Evolutionary conservation across 1,140 invertebrate genomes (phyloP).

Genomic region (Bacillus rossius): DNA sequence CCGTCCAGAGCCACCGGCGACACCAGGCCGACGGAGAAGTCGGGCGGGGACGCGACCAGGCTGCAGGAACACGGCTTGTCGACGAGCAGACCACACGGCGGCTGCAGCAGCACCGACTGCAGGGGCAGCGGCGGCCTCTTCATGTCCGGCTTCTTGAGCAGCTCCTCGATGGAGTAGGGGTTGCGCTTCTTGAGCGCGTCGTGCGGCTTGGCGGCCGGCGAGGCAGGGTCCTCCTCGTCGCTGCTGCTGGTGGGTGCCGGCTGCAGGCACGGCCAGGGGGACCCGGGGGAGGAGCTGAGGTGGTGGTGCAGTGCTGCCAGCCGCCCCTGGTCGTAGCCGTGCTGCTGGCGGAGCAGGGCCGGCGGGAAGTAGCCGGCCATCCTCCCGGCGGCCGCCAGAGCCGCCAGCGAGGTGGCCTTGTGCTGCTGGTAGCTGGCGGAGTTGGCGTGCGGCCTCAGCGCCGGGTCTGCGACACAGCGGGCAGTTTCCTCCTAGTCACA

Average conservation of each 20-base stretch:
- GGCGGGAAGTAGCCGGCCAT: conserved; percentile 35
- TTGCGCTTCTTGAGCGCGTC: conserved; percentile 57
- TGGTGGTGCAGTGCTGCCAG: conserved; percentile 48
- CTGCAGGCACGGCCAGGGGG: conserved; percentile 43
- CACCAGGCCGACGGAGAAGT: too few relatives aligned
- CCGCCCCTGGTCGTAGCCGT: conserved; percentile 28
- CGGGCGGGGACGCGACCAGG: background rate
- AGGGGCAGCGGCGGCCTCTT: conserved; percentile 34
- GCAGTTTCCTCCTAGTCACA: too few relatives aligned
- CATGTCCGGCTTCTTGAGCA: conserved; percentile 58
- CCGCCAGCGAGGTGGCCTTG: conserved; percentile 7
- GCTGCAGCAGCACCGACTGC: conserved; percentile 31
- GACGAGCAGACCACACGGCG: conserved; percentile 29
- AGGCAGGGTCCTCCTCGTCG: conserved; percentile 53
- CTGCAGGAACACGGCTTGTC: conserved; percentile 22
- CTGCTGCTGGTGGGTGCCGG: conserved; percentile 47
- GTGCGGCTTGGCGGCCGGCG: conserved; percentile 43
- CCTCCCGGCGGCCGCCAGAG: conserved; percentile 15
- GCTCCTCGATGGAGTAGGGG: conserved; percentile 80
- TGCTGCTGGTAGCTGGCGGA: conserved; percentile 8
- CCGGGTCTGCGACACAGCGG: too few relatives aligned
- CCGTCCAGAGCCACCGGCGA: too few relatives aligned
- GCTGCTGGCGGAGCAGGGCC: conserved; percentile 32
- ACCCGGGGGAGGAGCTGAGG: conserved; percentile 30
- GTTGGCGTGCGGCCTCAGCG: background rate